Evolutionary conservation across 2,888 invertebrate species (phyloP).

Genomic region (Pelosia muscerda): DNA sequence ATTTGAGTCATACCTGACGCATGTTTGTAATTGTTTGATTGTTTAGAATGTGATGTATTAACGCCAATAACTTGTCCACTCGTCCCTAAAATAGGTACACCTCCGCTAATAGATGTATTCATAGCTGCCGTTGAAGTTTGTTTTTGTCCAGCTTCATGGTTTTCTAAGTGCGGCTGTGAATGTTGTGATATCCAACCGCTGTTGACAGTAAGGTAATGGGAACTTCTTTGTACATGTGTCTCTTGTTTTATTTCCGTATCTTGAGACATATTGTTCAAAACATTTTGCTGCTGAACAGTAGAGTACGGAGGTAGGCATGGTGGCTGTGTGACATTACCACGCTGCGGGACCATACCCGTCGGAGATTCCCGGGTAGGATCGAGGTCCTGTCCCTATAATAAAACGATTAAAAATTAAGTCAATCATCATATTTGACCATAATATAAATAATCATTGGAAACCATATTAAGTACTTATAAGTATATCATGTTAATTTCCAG

Average conservation of each 20-base stretch:
- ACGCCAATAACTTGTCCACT: slow-evolving; percentile 88
- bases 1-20: slow-evolving; percentile 56
- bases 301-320: slow-evolving; percentile 60
- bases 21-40: slow-evolving; percentile 65
- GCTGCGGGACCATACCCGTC: slow-evolving; percentile 62
- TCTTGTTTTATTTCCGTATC: slow-evolving; percentile 74
- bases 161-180: slow-evolving; percentile 72
- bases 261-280: slow-evolving; percentile 58
- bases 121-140: slow-evolving; percentile 52
- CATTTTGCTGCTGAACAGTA: slow-evolving; percentile 63
- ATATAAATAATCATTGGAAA: slow-evolving; percentile 2
- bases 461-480: slow-evolving; percentile 6
- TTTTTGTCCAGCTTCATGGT: slow-evolving; percentile 67
- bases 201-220: slow-evolving; percentile 81
- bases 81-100: slow-evolving; percentile 83
- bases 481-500: slow-evolving; percentile 19
- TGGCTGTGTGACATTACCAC: slow-evolving; percentile 59
- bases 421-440: background rate
- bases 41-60: slow-evolving; percentile 78
- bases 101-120: slow-evolving; percentile 64
- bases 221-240: slow-evolving; percentile 74
- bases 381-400: slow-evolving; percentile 71
- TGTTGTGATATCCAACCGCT: slow-evolving; percentile 84
- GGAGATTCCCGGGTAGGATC: slow-evolving; percentile 69
- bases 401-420: slow-evolving; percentile 36